These are phyloP conservation scores for Nephrocerus scutellatus DNA, from an alignment of 2,888 invertebrate species.

Conservation along the genomic window DNA sequence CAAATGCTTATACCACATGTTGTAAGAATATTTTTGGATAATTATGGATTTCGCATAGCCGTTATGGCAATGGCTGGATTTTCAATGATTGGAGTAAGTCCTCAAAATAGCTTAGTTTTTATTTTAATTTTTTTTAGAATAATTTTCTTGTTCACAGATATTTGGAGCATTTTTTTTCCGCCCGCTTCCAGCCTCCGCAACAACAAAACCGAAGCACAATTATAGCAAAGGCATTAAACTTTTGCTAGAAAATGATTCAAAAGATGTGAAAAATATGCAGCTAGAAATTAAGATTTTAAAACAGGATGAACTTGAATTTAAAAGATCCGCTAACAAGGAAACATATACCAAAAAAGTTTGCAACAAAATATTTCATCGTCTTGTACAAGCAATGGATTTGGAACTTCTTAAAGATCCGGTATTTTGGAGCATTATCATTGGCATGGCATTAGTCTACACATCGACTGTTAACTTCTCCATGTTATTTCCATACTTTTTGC, in stretches of 20 bases:
- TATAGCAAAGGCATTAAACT: conserved; percentile 37
- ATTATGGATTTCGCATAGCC: conserved; percentile 59
- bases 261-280: not conserved
- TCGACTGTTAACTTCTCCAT: conserved; percentile 65
- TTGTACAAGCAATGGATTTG: conserved; percentile 55
- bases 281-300: conserved; percentile 2
- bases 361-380: conserved; percentile 32
- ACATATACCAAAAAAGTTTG: conserved; percentile 23
- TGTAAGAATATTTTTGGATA: conserved; percentile 57
- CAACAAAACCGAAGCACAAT: conserved; percentile 44
- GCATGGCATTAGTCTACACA: conserved; percentile 60
- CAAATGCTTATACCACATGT: conserved; percentile 69
- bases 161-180: conserved; percentile 54
- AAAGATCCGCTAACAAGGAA: conserved; percentile 5
- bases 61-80: conserved; percentile 58
- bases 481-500: conserved; percentile 62
- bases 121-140: conserved; percentile 1
- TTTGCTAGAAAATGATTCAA: conserved; percentile 27
- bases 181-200: conserved; percentile 51
- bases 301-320: no score
- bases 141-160: conserved; percentile 42
- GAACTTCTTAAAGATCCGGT: conserved; percentile 56
- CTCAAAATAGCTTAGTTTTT: not conserved
- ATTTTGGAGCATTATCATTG: conserved; percentile 61
- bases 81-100: conserved; percentile 59